Base-by-base conservation (phyloP, 2,113 vertebrate species). In the Mystacornis crossleyi region DNA sequence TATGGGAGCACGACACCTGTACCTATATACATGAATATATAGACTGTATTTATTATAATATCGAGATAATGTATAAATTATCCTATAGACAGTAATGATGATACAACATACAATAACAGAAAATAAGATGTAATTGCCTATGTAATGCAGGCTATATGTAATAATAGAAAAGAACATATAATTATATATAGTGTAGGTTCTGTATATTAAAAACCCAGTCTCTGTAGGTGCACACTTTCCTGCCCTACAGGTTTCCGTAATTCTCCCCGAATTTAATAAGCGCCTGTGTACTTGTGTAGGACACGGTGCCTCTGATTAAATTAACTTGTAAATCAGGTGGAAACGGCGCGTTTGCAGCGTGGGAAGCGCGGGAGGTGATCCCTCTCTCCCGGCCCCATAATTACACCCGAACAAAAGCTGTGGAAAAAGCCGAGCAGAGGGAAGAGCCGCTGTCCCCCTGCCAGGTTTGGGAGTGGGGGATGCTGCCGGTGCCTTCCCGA, bases 291-390 rank as follows among this genome's bases (percentile, higher is more conserved):
- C 84, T 69, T 2, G 9, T 94, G 93, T 96, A 92, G 93, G 88
- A 90, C 96, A 81, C 3, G 17, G 81, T 3, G 58, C 62, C 74
- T 91, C 88, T 83, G 90, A 94, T 96, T 91, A 85, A 95, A 97
- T 97, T 92, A 91, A 81, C 90, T 94, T 93, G 94, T 89, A 96
- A 97, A 97, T 97, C 96, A 92, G 80, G 92, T 64, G 82, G 66
- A 89, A 95, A 89, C 40, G 3, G 54, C 18, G 38, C 43, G 12
- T 94, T 93, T 89, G 85, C 94, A 36, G 1, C 31, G 60, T 20
- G 85, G 78, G 90, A 86, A 55, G 71, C 4, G 0, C 4, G 1
- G 88, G n/a, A 89, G 84, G 74, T 4, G 34, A 81, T 75, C 38
- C 45, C 50, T 86, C 79, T 89, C 81, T 66, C 67, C 65, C 4